Evolutionary conservation across 1,140 invertebrate genomes (phyloP).

Genomic region (Atta colombica): DNA sequence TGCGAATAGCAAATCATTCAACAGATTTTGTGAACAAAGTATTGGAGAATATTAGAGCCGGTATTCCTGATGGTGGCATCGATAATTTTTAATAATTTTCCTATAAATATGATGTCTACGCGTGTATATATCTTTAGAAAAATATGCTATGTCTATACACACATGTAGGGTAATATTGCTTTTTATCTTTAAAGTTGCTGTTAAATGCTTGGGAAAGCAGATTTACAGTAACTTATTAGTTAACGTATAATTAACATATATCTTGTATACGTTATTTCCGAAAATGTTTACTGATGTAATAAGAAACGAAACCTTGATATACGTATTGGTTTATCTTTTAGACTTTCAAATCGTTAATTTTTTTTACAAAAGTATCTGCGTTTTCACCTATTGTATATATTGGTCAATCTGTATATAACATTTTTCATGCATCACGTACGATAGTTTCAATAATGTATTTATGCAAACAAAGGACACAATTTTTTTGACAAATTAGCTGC

Average conservation of each 20-base stretch:
- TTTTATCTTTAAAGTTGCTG: constrained; percentile 46
- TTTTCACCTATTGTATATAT: constrained; percentile 38
- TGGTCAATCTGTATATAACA: constrained; percentile 53
- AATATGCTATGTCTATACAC: constrained; percentile 37
- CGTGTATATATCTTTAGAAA: constrained; percentile 34
- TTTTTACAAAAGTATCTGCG: constrained; percentile 36
- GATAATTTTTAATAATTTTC: constrained; percentile 87
- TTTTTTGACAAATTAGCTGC: constrained; percentile 47
- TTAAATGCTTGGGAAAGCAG: constrained; percentile 34
- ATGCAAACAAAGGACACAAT: constrained; percentile 6
- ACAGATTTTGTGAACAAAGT: constrained; percentile 95
- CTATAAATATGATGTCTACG: constrained; percentile 55
- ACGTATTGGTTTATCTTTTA: constrained; percentile 22
- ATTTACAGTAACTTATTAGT: constrained; percentile 40
- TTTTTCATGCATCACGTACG: constrained; percentile 43
- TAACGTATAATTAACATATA: constrained; percentile 45
- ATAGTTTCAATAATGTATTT: constrained; percentile 36
- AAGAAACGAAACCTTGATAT: constrained; percentile 51
- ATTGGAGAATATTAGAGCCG: constrained; percentile 91
- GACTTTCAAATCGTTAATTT: background rate
- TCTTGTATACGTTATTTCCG: constrained; percentile 16
- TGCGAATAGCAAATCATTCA: constrained; percentile 93
- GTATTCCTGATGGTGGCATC: constrained; percentile 89
- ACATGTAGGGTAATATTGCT: constrained; percentile 29
- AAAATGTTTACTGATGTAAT: constrained; percentile 23